Base-by-base conservation (phyloP, 2,888 invertebrate genomes). In the Petrolisthes cinctipes region DNA sequence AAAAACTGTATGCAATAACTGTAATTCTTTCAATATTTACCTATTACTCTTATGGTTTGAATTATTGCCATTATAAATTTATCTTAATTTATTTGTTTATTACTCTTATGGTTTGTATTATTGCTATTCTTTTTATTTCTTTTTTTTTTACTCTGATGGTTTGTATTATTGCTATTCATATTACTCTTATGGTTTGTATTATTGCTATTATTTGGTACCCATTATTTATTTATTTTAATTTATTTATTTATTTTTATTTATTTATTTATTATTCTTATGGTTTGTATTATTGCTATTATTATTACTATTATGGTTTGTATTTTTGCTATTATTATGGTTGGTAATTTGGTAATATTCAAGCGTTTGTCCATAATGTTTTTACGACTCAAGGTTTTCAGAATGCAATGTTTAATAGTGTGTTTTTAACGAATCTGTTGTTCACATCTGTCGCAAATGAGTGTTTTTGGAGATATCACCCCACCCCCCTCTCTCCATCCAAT, bases 281-380 rank as follows among this genome's bases (percentile, higher is more conserved):
- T 20, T 73, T 11, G 6, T 73, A 73, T 73, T 61, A 61, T 61
- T 61, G 14, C 14, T 61, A 61, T 20, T 73, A 73, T 73, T 17
- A 73, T 73, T 20, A 20, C 6, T 73, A 73, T 73, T 82, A 82
- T 82, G 4, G 20, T 56, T 66, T 20, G 61, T 56, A 56, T 20
- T 82, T 20, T 82, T 56, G 14, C 9, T 82, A 82, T 82, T 56
- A n/a, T 20, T 57, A 82, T 82, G 20, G 14, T 56, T 61, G 14
- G 6, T 61, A 61, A 9, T 61, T 9, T 61, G 6, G 14, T 61
- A 9, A 61, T 61, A 9, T 9, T 61, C 14, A 61, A 9, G n/a
- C n/a, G n/a, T n/a, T n/a, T n/a, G n/a, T n/a, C n/a, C n/a, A n/a
- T n/a, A n/a, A n/a, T n/a, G n/a, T n/a, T n/a, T n/a, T n/a, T n/a